Base-by-base conservation (phyloP, 2,113 vertebrate species). In the Phrynosoma platyrhinos region DNA sequence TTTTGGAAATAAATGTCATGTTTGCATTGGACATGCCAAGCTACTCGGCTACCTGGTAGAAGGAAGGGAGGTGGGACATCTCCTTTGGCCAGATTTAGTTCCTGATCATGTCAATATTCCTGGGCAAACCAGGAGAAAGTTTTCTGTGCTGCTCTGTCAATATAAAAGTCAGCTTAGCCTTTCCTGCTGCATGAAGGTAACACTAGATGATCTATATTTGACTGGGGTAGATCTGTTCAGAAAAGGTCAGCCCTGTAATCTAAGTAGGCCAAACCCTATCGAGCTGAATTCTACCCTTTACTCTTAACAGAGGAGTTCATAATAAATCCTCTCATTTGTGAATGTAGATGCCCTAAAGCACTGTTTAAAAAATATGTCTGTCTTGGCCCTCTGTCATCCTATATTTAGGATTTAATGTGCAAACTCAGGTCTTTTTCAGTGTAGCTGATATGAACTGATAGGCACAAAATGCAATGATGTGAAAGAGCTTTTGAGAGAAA, bases 131-230 rank as follows among this genome's bases (percentile, higher is more conserved):
- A 58, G 27, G 18, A 69, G n/a, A 68, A 66, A 53, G 42, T 9
- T 32, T 68, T 64, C 75, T 66, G 76, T 14, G 5, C 66, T 72
- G 40, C 87, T 82, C 27, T 9, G 3, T 91, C 40, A 72, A 27
- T n/a, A 9, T 66, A 52, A 79, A 78, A 87, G 83, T 71, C 87
- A 74, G 89, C 76, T 58, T 66, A 55, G 75, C 36, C 62, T 72
- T 74, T 42, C 74, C 23, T 89, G 53, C 72, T 91, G 80, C 64
- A 90, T 1, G 84, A 77, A 88, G 68, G 94, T 95, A 95, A 92
- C 91, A 90, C 68, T 94, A 95, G 91, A 87, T 88, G 92, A 66
- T 95, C 94, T 95, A 94, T 93, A 93, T 93, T 95, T 93, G 93
- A 92, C 86, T 93, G 36, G 68, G 83, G 76, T 30, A 90, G 80